phyloP scores from a whole-genome alignment of 2,888 invertebrate genomes.

The Cyclophora albipunctata region DNA sequence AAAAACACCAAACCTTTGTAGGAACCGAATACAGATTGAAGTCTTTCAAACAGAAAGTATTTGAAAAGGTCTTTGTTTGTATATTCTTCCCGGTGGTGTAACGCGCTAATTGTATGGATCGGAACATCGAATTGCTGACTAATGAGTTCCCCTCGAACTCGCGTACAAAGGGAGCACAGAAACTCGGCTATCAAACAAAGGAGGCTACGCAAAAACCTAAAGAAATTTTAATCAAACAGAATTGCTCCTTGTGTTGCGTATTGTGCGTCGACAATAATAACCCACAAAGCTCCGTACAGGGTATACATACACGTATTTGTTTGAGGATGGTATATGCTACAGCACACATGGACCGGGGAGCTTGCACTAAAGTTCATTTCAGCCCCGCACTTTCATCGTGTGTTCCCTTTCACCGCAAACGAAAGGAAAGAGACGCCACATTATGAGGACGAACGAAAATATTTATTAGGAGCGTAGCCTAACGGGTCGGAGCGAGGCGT shows the following conservation, averaged over 20 bases:
- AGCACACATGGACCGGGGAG: constrained; percentile 30
- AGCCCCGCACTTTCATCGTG: constrained; percentile 23
- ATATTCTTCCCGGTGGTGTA: constrained; percentile 22
- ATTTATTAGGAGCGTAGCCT: constrained; percentile 19
- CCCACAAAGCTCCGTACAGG: constrained; percentile 46
- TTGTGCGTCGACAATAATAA: constrained; percentile 61
- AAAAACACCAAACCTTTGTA: background rate
- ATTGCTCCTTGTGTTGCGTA: constrained; percentile 45
- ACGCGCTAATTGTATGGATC: constrained; percentile 41
- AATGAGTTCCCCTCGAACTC: constrained; percentile 48
- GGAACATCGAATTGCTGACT: constrained; percentile 36
- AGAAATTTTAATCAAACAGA: constrained; percentile 53
- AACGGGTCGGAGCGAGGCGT: constrained; percentile 29
- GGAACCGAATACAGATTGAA: constrained; percentile 6
- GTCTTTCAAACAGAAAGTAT: constrained; percentile 5
- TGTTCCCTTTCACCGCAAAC: constrained; percentile 24
- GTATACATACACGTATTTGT: constrained; percentile 24
- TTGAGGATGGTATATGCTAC: constrained; percentile 28
- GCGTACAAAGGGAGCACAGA: constrained; percentile 47
- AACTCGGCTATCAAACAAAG: constrained; percentile 42
- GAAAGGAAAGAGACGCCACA: constrained; percentile 24
- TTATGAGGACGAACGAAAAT: constrained; percentile 7
- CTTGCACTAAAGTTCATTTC: constrained; percentile 46
- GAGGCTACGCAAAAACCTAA: constrained; percentile 37
- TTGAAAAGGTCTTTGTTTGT: constrained; percentile 21